Base-by-base conservation (phyloP, 2,113 vertebrate genomes). In the Axis porcinus region DNA sequence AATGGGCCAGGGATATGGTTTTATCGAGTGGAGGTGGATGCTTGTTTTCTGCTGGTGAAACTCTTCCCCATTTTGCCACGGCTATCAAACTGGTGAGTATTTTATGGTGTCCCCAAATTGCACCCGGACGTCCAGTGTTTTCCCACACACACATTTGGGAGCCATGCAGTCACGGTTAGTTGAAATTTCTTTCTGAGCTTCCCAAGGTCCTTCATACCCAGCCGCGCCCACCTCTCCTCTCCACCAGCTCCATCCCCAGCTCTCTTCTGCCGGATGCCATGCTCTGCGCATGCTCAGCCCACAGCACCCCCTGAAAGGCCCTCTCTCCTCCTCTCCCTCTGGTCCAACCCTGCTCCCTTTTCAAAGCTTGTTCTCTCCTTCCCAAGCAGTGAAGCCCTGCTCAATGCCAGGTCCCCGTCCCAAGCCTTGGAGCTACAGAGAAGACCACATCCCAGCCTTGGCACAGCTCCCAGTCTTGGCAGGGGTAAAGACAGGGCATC, bases 231-330 rank as follows among this genome's bases (percentile, higher is more conserved):
- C 27, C 6, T 30, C 40, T 36, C 70, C 16, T 5, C 54, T 36
- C 27, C 4, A 43, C 8, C 21, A 2, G 0, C 25, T 40, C 12
- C 1, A 1, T 3, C 62, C 14, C n/a, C 6, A 15, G 7, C 16
- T 33, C 43, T 0, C 21, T 12, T 4, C 62, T 9, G 25, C 52
- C 23, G 0, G 0, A 3, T 14, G 58, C 40, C 12, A 15, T 0
- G 2, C 43, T 70, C 11, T 3, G 27, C 0, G 6, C 25, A 2
- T 1, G 4, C 55, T 1, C 6, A 33, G 64, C 43, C 64, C 28
- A 2, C 21, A 0, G 47, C 3, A 0, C 25, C 13, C 3, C 6
- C 10, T 1, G 2, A 43, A 78, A 89, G 0, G 6, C 52, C 33
- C 27, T 16, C 47, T n/a, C 6, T 1, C 28, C 43, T 55, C 52